Conservation (phyloP, 2,888 invertebrate genomes). For the Muscina levida region DNA sequence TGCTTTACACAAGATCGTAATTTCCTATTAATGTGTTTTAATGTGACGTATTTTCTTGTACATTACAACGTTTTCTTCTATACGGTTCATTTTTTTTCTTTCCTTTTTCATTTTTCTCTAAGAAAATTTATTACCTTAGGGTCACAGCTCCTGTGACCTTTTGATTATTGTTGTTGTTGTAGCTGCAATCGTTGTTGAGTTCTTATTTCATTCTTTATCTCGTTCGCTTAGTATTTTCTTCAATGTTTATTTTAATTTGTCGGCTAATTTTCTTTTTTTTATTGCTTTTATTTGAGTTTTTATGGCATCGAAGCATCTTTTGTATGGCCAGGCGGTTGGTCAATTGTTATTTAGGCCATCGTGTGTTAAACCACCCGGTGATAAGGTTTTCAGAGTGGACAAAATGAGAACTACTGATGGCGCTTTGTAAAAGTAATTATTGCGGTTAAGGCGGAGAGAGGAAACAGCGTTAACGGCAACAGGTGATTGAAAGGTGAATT, state of each 20-base stretch:
- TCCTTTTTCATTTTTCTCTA: neutral
- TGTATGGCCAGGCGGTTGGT: neutral
- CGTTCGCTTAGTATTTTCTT: conserved; percentile 30
- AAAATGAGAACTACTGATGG: neutral
- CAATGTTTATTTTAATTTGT: conserved; percentile 59
- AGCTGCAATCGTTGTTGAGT: too few species aligned
- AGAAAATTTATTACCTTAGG: conserved; percentile 7
- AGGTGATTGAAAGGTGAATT: neutral
- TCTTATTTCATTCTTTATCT: conserved; percentile 35
- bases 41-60: conserved; percentile 53
- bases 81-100: neutral
- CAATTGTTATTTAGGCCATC: too few species aligned
- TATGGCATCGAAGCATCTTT: conserved; percentile 30
- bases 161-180: conserved; percentile 6
- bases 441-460: neutral
- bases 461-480: neutral
- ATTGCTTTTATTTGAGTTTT: conserved; percentile 32
- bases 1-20: conserved; percentile 44
- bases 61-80: neutral
- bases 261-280: conserved; percentile 60
- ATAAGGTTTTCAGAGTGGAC: too few species aligned
- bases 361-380: conserved; percentile 7
- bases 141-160: conserved; percentile 6
- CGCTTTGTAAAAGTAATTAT: conserved; percentile 13
- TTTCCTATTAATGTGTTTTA: conserved; percentile 58